Conservation (phyloP, 2,888 invertebrate species). For the Drosophila peninsularis region DNA sequence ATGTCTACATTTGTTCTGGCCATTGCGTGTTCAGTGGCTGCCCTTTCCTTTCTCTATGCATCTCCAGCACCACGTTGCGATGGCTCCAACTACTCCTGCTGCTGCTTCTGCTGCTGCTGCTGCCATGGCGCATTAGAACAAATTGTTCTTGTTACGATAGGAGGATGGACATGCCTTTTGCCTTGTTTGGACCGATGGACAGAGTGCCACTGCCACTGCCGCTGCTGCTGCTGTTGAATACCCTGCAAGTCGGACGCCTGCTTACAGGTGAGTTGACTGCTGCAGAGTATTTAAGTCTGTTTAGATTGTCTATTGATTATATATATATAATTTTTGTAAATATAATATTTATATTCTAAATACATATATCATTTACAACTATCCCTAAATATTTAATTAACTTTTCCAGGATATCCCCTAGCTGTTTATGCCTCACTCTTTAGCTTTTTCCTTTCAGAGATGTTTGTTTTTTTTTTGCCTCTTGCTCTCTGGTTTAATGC, state of each 20-base stretch:
- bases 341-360: too few relatives aligned
- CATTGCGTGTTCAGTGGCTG: conserved; percentile 75
- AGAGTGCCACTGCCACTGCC: conserved; percentile 65
- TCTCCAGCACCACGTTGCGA: conserved; percentile 32
- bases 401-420: conserved; percentile 31
- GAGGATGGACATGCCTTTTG: conserved; percentile 77
- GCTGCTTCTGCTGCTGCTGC: conserved; percentile 37
- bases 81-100: conserved; percentile 19
- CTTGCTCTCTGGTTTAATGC: conserved; percentile 49
- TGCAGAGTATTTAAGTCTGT: neutral
- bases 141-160: conserved; percentile 81
- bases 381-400: neutral
- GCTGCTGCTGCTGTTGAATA: conserved; percentile 26
- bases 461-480: conserved; percentile 36
- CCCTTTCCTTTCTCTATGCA: conserved; percentile 60
- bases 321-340: too few relatives aligned
- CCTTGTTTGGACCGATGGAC: conserved; percentile 77
- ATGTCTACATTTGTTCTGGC: conserved; percentile 80
- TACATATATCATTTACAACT: too few relatives aligned
- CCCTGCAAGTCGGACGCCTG: conserved; percentile 16
- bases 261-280: neutral
- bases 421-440: neutral
- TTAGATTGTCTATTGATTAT: neutral
- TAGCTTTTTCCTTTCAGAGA: conserved; percentile 8
- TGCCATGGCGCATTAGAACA: conserved; percentile 77